These are phyloP conservation scores for Myiotriccus ornatus DNA, from an alignment of 2,797 vertebrate species.

Conservation along the genomic window DNA sequence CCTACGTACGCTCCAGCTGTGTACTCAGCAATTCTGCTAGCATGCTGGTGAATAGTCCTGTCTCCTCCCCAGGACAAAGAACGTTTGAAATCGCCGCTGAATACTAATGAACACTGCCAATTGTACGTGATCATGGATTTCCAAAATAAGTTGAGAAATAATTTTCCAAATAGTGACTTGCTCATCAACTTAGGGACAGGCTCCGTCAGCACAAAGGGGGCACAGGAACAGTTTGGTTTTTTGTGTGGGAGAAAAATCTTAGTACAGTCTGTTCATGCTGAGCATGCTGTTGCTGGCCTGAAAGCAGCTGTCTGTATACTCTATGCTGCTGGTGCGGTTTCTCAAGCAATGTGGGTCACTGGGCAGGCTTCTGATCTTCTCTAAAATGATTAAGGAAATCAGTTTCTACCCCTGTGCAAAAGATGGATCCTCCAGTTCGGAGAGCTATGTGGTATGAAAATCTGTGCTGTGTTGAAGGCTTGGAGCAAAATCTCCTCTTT, in stretches of 20 bases:
- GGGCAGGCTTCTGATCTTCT: slow-evolving; percentile 1
- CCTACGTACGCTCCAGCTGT: background rate
- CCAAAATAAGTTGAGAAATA: slow-evolving; percentile 46
- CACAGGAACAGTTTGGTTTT: slow-evolving; percentile 65
- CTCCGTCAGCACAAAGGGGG: slow-evolving; percentile 33
- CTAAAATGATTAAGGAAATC: background rate
- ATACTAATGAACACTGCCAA: background rate
- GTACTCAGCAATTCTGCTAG: slow-evolving; percentile 50
- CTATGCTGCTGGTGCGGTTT: slow-evolving; percentile 25
- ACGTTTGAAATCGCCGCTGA: slow-evolving; percentile 14
- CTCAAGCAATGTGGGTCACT: slow-evolving; percentile 13
- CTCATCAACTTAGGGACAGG: slow-evolving; percentile 49
- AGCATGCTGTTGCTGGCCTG: slow-evolving; percentile 56
- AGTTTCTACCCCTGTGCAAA: background rate
- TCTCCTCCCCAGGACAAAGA: slow-evolving; percentile 63
- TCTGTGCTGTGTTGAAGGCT: background rate
- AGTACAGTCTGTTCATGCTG: slow-evolving; percentile 64
- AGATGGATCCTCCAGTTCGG: background rate
- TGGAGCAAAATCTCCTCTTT: background rate
- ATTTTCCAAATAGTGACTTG: slow-evolving; percentile 59
- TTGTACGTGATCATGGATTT: background rate
- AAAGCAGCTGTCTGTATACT: slow-evolving; percentile 45
- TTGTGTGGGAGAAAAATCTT: slow-evolving; percentile 52
- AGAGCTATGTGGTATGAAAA: accelerated
- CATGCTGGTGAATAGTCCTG: background rate